Evolutionary conservation across 2,113 vertebrate genomes (phyloP).

Genomic region (Xiphophorus maculatus): DNA sequence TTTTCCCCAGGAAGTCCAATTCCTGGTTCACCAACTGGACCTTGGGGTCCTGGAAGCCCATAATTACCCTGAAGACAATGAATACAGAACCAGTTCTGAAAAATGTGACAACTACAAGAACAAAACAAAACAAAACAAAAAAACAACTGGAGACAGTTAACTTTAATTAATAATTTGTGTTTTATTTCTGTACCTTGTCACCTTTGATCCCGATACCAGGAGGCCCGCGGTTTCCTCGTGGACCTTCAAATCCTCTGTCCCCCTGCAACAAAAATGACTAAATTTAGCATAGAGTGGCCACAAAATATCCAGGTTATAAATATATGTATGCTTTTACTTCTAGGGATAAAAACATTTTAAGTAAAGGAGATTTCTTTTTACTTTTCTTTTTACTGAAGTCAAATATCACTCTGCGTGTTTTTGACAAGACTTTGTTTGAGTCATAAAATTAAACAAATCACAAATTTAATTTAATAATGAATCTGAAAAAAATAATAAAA

Average conservation of each 20-base stretch:
- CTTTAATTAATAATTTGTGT: background rate
- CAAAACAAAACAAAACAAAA: background rate
- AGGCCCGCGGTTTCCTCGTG: conserved; percentile 76
- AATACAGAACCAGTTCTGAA: background rate
- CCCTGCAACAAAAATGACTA: conserved; percentile 77
- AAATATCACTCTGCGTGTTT: background rate
- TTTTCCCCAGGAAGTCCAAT: conserved; percentile 80
- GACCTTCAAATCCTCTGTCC: conserved; percentile 85
- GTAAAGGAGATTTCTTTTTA: no score
- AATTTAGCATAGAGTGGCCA: no score
- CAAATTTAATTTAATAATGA: background rate
- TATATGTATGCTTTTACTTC: background rate
- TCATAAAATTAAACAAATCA: background rate
- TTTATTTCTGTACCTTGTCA: conserved; percentile 81
- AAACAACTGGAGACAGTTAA: no score
- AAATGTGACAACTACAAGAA: background rate
- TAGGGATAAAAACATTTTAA: background rate
- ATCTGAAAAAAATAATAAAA: background rate
- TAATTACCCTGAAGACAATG: conserved; percentile 74
- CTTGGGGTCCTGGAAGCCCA: conserved; percentile 75
- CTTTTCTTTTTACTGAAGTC: background rate
- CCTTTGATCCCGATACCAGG: conserved; percentile 84
- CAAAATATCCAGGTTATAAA: background rate
- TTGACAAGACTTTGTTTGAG: background rate
- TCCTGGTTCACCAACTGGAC: conserved; percentile 71